Percentiles rank a stretch among this genome's conserved stretches.
Evolutionary conservation across 2,113 vertebrate genomes (phyloP).

Genomic region (Lutjanus erythropterus): DNA sequence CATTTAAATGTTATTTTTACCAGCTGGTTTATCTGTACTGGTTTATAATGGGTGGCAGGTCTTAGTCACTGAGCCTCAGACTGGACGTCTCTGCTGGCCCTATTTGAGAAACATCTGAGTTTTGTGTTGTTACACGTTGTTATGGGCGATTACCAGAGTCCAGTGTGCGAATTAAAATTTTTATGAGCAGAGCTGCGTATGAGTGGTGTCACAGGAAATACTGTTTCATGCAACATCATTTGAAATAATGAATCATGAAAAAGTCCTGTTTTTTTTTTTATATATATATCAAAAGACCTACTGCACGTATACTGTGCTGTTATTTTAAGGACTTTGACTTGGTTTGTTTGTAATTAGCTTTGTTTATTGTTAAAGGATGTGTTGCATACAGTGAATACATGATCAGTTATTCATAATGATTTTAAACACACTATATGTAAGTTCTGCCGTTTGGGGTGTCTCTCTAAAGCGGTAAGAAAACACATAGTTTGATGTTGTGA

Average conservation of each 20-base stretch:
- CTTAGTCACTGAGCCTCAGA: slow-evolving; percentile 61
- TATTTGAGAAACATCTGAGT: neutral
- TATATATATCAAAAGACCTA: too few species aligned
- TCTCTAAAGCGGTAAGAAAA: too few species aligned
- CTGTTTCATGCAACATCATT: slow-evolving; percentile 11
- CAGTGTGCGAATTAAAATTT: neutral
- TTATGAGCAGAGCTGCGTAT: neutral
- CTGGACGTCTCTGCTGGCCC: slow-evolving; percentile 37
- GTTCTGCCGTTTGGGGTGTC: too few species aligned
- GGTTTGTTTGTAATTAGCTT: neutral
- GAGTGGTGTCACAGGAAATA: slow-evolving; percentile 21
- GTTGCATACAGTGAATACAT: neutral
- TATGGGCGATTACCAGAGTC: slow-evolving; percentile 28
- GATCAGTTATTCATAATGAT: too few species aligned
- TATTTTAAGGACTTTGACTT: neutral
- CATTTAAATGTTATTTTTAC: slow-evolving; percentile 47
- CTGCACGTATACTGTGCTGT: neutral
- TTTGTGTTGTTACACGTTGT: slow-evolving; percentile 47
- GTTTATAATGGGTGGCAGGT: slow-evolving; percentile 41
- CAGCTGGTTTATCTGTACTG: slow-evolving; percentile 38
- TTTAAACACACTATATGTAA: too few species aligned
- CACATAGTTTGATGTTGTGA: too few species aligned
- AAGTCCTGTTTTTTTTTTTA: too few species aligned
- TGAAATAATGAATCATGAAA: too few species aligned
- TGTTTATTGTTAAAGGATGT: neutral